A percentile compares a stretch with the other conserved stretches of the same genome.
Evolutionary conservation across 2,797 vertebrate species (phyloP).

Genomic region (Rhinogobio ventralis): DNA sequence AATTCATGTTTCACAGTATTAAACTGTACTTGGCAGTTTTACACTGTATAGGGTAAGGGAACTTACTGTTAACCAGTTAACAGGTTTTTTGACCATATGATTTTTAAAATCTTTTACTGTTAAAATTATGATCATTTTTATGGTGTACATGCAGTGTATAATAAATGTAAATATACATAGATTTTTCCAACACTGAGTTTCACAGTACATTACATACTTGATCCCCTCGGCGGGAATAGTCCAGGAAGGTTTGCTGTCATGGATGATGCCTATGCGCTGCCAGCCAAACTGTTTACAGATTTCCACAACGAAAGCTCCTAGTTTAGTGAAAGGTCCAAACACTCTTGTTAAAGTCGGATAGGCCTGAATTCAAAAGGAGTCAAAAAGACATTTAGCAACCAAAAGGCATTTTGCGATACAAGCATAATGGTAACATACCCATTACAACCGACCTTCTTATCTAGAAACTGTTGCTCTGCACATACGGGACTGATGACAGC

Average conservation of each 20-base stretch:
- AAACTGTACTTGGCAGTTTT: background rate
- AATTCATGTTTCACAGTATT: background rate
- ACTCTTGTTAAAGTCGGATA: conserved; percentile 64
- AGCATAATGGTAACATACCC: background rate
- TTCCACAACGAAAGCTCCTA: conserved; percentile 64
- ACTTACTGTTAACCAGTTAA: background rate
- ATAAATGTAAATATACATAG: background rate
- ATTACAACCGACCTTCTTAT: conserved; percentile 58
- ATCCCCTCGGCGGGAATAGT: conserved; percentile 61
- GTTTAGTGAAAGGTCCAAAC: conserved; percentile 66
- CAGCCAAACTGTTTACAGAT: conserved; percentile 67
- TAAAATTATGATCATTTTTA: background rate
- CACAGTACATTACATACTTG: conserved; percentile 38
- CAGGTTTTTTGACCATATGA: background rate
- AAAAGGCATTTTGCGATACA: background rate
- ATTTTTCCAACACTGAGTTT: background rate
- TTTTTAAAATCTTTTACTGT: background rate
- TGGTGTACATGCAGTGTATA: background rate
- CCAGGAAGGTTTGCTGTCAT: conserved; percentile 47
- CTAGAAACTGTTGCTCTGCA: conserved; percentile 64
- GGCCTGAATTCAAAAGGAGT: conserved; percentile 43
- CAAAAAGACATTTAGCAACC: background rate
- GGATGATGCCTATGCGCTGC: conserved; percentile 60
- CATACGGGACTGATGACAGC: conserved; percentile 65
- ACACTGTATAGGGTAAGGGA: background rate